phyloP scores from a whole-genome alignment of 2,113 vertebrate species.

The Trachemys scripta region DNA sequence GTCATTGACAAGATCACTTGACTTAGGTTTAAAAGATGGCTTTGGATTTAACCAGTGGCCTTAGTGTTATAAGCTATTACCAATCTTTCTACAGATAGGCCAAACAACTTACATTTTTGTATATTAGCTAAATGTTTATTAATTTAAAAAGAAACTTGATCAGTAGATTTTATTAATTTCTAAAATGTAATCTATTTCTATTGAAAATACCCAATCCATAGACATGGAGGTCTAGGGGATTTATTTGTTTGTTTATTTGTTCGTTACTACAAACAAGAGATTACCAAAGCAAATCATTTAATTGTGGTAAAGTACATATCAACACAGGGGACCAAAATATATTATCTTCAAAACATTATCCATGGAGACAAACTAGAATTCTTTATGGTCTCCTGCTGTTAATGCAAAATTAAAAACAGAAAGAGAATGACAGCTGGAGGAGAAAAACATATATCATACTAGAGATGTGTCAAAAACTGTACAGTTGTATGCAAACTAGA shows the following conservation, averaged over 20 bases:
- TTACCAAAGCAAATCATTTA: conserved; percentile 23
- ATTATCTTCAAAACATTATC: conserved; percentile 16
- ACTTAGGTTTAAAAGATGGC: background rate
- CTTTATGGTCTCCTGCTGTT: background rate
- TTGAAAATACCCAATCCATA: conserved; percentile 26
- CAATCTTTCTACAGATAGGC: background rate
- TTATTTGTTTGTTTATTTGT: background rate
- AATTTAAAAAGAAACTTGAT: background rate
- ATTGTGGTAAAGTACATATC: background rate
- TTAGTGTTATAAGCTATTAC: background rate
- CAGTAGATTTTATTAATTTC: background rate
- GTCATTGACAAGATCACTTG: conserved; percentile 36
- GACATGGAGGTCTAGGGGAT: background rate
- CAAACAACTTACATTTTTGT: background rate
- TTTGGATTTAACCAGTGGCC: conserved; percentile 22
- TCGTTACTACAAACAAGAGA: conserved; percentile 1
- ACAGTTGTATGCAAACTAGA: background rate
- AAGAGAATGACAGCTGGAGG: background rate
- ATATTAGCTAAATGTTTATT: background rate
- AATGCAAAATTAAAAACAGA: background rate
- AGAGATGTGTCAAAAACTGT: background rate
- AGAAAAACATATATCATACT: background rate
- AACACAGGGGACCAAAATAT: background rate
- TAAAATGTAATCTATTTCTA: background rate
- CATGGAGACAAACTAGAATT: background rate